Evolutionary conservation across 2,888 invertebrate genomes (phyloP), one percentile per base, ranked within the genome.

Genomic region (Epistrophe grossulariae): DNA sequence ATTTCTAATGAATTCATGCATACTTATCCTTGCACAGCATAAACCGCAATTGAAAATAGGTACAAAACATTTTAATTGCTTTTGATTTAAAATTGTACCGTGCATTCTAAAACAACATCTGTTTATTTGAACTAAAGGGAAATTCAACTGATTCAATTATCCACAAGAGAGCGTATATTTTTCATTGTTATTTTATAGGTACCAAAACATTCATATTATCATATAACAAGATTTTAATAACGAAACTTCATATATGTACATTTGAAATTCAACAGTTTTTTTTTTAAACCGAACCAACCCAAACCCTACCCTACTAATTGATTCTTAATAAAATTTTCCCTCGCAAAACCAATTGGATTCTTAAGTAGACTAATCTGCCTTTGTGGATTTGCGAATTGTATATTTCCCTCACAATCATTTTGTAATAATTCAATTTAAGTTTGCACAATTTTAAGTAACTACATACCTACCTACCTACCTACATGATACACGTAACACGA

Each of bases 351-450:
- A 74, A 55, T 35, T 64, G 31, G 40, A 66, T 43, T 24, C n/a
- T 50, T 74, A 24, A 24, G 52, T 40, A 28, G 17, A 24, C 40
- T 60, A 50, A 48, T 48, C 9, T 45, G n/a, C n/a, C 4, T 55
- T 50, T 50, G 19, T 19, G 17, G 4, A 17, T 50, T 19, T 50
- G 50, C 4, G 50, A 50, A 50, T 50, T 50, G 11, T 11, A 50
- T 10, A 19, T 7, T 38, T 5, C 45, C 48, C 1, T 17, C 0
- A 11, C 13, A 45, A 45, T 48, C 24, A 24, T 59, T 50, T 24
- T 48, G 13, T 6, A 52, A 60, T 78, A 52, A 60, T 78, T 70
- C 50, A 60, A 70, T 77, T 40, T 59, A 52, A 70, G 35, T 68
- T 70, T 57, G 45, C 19, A 35, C 17, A 57, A n/a, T 57, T 57